Evolutionary conservation across 2,113 vertebrate genomes (phyloP).

Genomic region (Peucedramus taeniatus): DNA sequence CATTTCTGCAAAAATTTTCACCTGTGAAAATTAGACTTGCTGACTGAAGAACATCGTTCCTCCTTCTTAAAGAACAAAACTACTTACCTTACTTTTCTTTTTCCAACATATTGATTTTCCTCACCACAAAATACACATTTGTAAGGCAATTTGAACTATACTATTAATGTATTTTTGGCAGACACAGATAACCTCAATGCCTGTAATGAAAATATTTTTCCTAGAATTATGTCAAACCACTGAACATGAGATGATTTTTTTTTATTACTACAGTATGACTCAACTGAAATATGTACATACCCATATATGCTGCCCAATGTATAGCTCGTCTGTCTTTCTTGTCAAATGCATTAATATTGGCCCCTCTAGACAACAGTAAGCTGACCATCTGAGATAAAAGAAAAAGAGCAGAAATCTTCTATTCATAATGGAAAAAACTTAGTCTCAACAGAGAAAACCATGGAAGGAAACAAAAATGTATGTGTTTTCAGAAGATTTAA

Average conservation of each 20-base stretch:
- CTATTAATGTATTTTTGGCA: neutral
- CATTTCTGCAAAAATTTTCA: neutral
- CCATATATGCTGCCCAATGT: slow-evolving; percentile 99
- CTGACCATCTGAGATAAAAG: slow-evolving; percentile 89
- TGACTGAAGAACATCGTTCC: neutral
- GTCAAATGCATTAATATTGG: slow-evolving; percentile 99
- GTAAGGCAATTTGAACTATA: neutral
- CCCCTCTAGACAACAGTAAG: slow-evolving; percentile 93
- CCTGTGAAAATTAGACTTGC: neutral
- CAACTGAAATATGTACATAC: slow-evolving; percentile 71
- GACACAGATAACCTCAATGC: neutral
- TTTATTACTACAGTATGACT: neutral
- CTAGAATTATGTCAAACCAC: neutral
- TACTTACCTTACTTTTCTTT: neutral
- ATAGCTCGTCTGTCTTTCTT: slow-evolving; percentile 98
- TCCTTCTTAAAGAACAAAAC: neutral
- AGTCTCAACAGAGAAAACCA: neutral
- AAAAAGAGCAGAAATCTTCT: neutral
- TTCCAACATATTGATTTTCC: neutral
- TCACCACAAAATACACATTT: neutral
- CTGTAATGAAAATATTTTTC: neutral
- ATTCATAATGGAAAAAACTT: neutral
- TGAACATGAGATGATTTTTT: neutral
- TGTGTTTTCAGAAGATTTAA: neutral
- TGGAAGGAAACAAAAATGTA: neutral